Percentiles rank a stretch among this genome's conserved stretches.
Evolutionary conservation across 2,888 invertebrate genomes (phyloP).

Genomic region (Tinea pellionella): DNA sequence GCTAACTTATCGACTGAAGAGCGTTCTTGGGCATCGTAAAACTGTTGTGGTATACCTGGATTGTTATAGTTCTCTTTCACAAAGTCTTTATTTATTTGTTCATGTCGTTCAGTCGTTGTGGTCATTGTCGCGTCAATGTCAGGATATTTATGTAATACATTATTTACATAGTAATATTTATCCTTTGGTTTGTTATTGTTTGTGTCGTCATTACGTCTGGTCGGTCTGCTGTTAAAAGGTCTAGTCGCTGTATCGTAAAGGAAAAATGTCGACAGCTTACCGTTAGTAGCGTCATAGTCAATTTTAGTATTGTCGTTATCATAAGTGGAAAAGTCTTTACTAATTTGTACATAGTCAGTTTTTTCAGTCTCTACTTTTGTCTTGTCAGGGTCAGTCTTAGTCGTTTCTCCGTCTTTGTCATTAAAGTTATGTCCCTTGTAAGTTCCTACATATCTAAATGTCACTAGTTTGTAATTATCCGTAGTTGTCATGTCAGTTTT

Average conservation of each 20-base stretch:
- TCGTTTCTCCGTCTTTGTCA: slow-evolving; percentile 18
- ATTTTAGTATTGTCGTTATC: slow-evolving; percentile 26
- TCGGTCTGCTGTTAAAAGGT: slow-evolving; percentile 48
- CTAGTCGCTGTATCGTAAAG: slow-evolving; percentile 52
- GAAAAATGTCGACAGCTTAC: slow-evolving; percentile 54
- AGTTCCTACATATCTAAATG: slow-evolving; percentile 61
- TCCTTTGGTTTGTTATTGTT: slow-evolving; percentile 25
- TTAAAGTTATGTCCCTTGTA: slow-evolving; percentile 38
- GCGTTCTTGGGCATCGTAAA: slow-evolving; percentile 38
- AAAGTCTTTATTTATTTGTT: slow-evolving; percentile 23
- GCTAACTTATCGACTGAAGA: slow-evolving; percentile 39
- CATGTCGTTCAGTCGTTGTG: slow-evolving; percentile 20
- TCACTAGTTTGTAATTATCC: slow-evolving; percentile 54
- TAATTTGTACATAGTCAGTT: slow-evolving; percentile 28
- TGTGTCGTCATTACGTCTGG: slow-evolving; percentile 45
- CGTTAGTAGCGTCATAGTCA: slow-evolving; percentile 22
- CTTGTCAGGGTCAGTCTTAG: slow-evolving; percentile 19
- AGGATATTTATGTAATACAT: slow-evolving; percentile 53
- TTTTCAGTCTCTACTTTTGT: slow-evolving; percentile 19
- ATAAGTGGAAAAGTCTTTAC: slow-evolving; percentile 48
- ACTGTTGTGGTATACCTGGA: slow-evolving; percentile 25
- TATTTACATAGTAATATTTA: slow-evolving; percentile 57
- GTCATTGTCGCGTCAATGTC: slow-evolving; percentile 22
- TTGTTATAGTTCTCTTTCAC: slow-evolving; percentile 31
- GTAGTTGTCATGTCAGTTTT: slow-evolving; percentile 27